Conservation (phyloP, 1,140 invertebrate genomes). For the Orius insidiosus region DNA sequence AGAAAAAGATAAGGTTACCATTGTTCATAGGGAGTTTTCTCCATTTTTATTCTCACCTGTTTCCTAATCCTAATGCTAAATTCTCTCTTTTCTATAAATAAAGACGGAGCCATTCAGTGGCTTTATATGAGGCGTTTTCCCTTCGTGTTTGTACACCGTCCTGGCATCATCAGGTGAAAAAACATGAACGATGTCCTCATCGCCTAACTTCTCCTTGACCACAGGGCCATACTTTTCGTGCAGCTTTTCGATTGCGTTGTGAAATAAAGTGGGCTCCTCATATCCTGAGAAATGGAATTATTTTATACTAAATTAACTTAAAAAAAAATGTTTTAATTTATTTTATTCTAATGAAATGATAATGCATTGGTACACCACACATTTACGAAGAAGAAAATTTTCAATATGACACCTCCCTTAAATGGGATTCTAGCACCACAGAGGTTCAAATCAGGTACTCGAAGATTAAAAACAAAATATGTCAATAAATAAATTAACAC, state of each 20-base stretch:
- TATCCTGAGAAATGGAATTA: constrained; percentile 3
- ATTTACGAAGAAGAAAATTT: too few species aligned
- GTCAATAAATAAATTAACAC: not conserved
- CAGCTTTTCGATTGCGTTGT: constrained; percentile 12
- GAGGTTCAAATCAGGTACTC: too few species aligned
- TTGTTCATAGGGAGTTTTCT: not conserved
- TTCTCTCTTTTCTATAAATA: constrained; percentile 29
- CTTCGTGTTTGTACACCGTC: constrained; percentile 26
- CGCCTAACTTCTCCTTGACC: constrained; percentile 23
- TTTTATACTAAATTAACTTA: too few species aligned
- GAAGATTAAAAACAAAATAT: not conserved
- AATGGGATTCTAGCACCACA: too few species aligned
- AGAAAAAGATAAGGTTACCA: not conserved
- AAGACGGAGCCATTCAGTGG: constrained; percentile 33
- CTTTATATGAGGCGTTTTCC: constrained; percentile 29
- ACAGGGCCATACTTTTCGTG: constrained; percentile 24
- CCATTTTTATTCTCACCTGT: constrained; percentile 26
- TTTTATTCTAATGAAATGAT: too few species aligned
- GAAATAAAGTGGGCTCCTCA: not conserved
- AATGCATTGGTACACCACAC: too few species aligned
- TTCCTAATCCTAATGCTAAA: constrained; percentile 35
- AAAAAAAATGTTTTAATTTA: too few species aligned
- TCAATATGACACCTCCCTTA: too few species aligned
- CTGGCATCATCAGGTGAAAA: constrained; percentile 26
- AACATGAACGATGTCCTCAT: constrained; percentile 23